A percentile compares a stretch with the other conserved stretches of the same genome.
Evolutionary conservation across 92 coral and sea anemone genomes (phyloP).

Genomic region (Virgularia gustaviana): DNA sequence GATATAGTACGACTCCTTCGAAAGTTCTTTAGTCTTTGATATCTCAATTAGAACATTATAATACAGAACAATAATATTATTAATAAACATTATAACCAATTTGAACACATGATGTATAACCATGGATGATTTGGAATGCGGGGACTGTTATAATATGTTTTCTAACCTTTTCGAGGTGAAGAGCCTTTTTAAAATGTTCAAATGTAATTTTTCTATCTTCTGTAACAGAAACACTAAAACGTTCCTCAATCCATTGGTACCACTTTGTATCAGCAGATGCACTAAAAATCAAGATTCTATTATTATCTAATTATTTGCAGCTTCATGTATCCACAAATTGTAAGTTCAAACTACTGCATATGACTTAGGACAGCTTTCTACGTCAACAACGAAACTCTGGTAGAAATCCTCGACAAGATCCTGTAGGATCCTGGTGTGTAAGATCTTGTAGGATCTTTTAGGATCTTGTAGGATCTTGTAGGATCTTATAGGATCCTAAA

Average conservation of each 20-base stretch:
- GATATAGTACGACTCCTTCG: too few relatives aligned
- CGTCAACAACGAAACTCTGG: neutral
- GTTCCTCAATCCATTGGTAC: slow-evolving; percentile 35
- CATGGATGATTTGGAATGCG: too few relatives aligned
- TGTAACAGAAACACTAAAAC: slow-evolving; percentile 23
- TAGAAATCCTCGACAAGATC: neutral
- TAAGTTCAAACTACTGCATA: too few relatives aligned
- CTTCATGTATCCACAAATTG: neutral
- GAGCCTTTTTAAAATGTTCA: slow-evolving; percentile 25
- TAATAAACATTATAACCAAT: too few relatives aligned
- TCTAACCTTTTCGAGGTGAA: slow-evolving; percentile 27
- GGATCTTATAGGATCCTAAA: too few relatives aligned
- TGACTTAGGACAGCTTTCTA: too few relatives aligned
- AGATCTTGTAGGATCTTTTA: neutral
- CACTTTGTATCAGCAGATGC: slow-evolving; percentile 36
- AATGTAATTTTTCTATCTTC: slow-evolving; percentile 35
- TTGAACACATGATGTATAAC: too few relatives aligned
- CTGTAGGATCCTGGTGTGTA: neutral
- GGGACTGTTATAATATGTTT: too few relatives aligned
- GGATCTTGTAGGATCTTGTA: too few relatives aligned
- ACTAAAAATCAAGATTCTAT: neutral
- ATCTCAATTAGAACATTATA: too few relatives aligned
- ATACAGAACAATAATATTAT: too few relatives aligned
- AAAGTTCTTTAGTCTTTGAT: too few relatives aligned
- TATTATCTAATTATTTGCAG: neutral